Percentiles rank a stretch among this genome's conserved stretches.
Conservation (phyloP, 1,140 invertebrate species). For the Drosophila micromelanica region DNA sequence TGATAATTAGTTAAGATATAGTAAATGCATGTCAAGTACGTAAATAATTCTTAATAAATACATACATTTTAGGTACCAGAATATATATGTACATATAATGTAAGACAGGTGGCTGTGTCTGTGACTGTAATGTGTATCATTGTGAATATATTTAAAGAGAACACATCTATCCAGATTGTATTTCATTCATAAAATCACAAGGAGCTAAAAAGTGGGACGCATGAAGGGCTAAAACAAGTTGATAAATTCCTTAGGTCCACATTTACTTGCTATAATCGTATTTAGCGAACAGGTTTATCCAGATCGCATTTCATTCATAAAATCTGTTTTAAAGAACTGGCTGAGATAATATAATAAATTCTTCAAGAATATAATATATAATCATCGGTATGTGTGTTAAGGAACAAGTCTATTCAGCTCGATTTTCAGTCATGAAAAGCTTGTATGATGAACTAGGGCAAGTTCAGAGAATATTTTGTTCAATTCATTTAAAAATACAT, state of each 20-base stretch:
- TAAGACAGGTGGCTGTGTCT: conserved; percentile 1
- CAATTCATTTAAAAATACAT: too few species aligned
- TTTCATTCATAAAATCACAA: conserved; percentile 18
- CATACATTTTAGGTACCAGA: conserved; percentile 23
- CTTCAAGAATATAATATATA: neutral
- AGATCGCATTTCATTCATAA: conserved; percentile 17
- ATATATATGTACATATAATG: conserved; percentile 28
- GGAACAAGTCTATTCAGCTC: conserved; percentile 2
- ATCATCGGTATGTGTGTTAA: neutral
- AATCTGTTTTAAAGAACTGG: neutral
- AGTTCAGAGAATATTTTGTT: too few species aligned
- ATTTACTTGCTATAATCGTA: neutral
- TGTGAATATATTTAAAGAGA: conserved; percentile 25
- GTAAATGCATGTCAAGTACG: conserved; percentile 40
- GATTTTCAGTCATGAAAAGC: conserved; percentile 4
- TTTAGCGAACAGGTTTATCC: conserved; percentile 5
- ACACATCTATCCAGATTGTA: conserved; percentile 27
- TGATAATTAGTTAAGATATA: conserved; percentile 63
- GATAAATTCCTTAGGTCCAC: neutral
- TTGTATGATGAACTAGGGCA: too few species aligned
- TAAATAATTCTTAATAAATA: conserved; percentile 25
- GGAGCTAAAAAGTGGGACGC: neutral
- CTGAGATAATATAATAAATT: neutral
- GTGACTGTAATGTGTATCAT: conserved; percentile 25
- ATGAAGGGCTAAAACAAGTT: conserved; percentile 2